Evolutionary conservation across 2,797 vertebrate species (phyloP).

Genomic region (Micromesistius poutassou): DNA sequence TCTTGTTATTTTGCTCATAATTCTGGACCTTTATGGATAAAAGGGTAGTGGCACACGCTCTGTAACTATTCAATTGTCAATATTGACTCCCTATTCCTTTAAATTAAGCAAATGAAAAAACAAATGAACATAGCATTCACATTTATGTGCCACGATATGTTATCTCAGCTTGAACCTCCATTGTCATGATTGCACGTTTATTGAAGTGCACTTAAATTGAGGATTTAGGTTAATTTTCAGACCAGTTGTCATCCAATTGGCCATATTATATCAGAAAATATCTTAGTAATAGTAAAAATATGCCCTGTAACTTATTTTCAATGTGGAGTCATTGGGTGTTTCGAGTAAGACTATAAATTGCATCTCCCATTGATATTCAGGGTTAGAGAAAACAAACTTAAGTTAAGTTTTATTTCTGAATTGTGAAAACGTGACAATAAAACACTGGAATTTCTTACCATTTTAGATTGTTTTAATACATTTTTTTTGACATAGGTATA

Average conservation of each 20-base stretch:
- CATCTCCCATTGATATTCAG: not conserved
- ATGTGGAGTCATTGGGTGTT: not conserved
- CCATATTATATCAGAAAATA: not conserved
- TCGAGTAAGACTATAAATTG: not conserved
- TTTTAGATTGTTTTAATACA: not conserved
- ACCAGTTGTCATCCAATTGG: not conserved
- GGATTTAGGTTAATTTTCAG: not conserved
- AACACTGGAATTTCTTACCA: constrained; percentile 64
- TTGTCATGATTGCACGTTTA: constrained; percentile 23
- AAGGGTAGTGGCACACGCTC: not conserved
- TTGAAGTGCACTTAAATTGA: constrained; percentile 3
- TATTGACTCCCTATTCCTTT: not conserved
- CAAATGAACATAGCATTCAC: not conserved
- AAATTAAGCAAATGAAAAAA: not conserved
- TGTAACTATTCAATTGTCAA: not conserved
- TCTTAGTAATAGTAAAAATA: not conserved
- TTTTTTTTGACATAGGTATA: not conserved
- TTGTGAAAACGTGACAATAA: constrained; percentile 48
- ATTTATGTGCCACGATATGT: not conserved
- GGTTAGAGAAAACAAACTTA: not conserved
- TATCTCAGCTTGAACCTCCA: constrained; percentile 16
- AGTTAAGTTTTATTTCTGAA: not conserved
- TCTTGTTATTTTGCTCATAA: too few relatives aligned
- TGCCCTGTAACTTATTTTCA: not conserved
- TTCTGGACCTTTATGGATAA: too few relatives aligned